Evolutionary conservation across 2,888 invertebrate species (phyloP).

Genomic region (Anodontia alba): DNA sequence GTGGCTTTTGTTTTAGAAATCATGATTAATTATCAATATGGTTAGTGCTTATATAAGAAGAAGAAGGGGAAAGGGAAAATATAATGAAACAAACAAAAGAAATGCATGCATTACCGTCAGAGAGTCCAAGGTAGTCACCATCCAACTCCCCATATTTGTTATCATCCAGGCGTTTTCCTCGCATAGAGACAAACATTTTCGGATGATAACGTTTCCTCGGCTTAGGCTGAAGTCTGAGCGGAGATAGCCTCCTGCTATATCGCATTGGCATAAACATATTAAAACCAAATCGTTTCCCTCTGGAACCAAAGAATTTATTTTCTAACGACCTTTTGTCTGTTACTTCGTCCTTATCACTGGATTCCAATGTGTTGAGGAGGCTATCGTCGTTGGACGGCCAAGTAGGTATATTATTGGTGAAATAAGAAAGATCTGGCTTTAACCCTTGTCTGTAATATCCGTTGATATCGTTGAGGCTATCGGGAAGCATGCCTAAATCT

Average conservation of each 20-base stretch:
- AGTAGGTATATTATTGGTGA: not conserved
- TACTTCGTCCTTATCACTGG: not conserved
- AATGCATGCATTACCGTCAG: conserved; percentile 2
- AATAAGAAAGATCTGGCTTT: not conserved
- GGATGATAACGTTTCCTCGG: conserved; percentile 9
- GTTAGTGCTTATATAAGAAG: no score
- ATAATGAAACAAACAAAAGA: no score
- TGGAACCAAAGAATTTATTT: not conserved
- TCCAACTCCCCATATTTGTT: not conserved
- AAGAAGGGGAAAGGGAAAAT: no score
- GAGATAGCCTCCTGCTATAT: not conserved
- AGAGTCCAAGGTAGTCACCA: not conserved
- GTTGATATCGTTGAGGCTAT: not conserved
- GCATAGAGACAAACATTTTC: conserved; percentile 11
- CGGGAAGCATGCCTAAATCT: not conserved
- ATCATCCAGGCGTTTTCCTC: not conserved
- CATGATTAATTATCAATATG: no score
- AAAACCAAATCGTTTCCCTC: conserved; percentile 1
- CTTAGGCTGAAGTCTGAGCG: not conserved
- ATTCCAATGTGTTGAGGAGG: not conserved
- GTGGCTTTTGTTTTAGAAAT: no score
- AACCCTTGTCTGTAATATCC: not conserved
- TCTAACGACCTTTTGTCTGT: not conserved
- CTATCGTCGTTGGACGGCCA: not conserved
- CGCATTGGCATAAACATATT: not conserved